These are phyloP conservation scores for Parnassius smintheus DNA, from an alignment of 2,888 invertebrate species.

Conservation along the genomic window DNA sequence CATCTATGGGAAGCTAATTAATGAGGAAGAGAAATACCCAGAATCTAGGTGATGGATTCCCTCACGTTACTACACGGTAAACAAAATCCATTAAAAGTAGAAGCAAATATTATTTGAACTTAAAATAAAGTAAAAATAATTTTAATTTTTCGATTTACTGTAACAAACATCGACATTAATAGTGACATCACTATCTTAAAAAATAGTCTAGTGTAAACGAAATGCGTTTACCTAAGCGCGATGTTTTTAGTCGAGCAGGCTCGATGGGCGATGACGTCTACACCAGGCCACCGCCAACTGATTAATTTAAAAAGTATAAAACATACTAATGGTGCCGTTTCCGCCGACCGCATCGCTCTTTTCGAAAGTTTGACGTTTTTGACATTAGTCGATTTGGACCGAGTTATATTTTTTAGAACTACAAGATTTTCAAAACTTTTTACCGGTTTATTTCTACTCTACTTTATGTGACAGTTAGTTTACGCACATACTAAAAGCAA, in stretches of 20 bases:
- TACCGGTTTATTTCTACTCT: conserved; percentile 6
- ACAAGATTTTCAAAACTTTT: not conserved
- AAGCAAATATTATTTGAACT: too few species aligned
- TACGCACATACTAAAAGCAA: too few species aligned
- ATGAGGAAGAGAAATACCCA: too few species aligned
- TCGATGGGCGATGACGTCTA: conserved; percentile 50
- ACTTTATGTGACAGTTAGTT: conserved; percentile 4
- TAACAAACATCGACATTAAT: conserved; percentile 33
- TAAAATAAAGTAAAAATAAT: too few species aligned
- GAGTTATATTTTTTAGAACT: conserved; percentile 8
- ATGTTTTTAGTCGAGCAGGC: conserved; percentile 62
- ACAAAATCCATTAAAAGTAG: too few species aligned
- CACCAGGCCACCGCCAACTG: conserved; percentile 42
- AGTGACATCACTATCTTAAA: conserved; percentile 39
- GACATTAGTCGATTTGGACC: conserved; percentile 32
- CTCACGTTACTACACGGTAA: too few species aligned
- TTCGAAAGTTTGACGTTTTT: conserved; percentile 35
- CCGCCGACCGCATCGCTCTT: conserved; percentile 40
- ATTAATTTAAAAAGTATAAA: conserved; percentile 60
- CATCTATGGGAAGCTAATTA: too few species aligned
- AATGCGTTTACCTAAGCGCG: conserved; percentile 50
- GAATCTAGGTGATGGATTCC: too few species aligned
- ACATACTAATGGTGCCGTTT: conserved; percentile 44
- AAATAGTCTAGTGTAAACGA: conserved; percentile 60
- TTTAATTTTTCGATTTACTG: not conserved